Base-by-base conservation (phyloP, 2,113 vertebrate species). In the Glareola pratincola region DNA sequence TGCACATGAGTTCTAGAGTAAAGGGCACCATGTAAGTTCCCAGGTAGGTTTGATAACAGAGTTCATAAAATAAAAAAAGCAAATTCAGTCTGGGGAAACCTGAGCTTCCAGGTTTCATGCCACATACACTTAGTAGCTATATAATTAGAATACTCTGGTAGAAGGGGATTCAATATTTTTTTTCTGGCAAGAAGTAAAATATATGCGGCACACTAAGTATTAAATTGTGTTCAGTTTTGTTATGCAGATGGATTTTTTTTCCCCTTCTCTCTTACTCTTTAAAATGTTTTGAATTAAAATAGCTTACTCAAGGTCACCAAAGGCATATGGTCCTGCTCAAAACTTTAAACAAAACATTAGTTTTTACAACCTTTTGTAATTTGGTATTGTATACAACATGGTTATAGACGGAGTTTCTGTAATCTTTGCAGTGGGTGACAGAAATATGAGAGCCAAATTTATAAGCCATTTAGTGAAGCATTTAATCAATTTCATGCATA, bases 281-380 rank as follows among this genome's bases (percentile, higher is more conserved):
- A 97, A 98, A 98, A 98, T 98, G 98, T 98, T 98, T 98, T 98
- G 97, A 98, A 98, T 98, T 98, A 98, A 98, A 98, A 98, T 98
- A 98, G 98, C 98, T 98, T 98, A 98, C 98, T 98, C 98, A 98
- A 98, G 98, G 98, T 98, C 98, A 98, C 97, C 10, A 48, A 96
- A 98, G 97, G 98, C 98, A 98, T 98, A 98, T 98, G 98, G 98
- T 98, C 98, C 97, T 98, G 98, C 97, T 98, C 98, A 98, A 98
- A 98, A 98, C 98, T 98, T 98, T 98, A 98, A 98, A 98, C 98
- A 98, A 98, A 98, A 98, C 98, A 98, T 98, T 98, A 98, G 98
- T 98, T 98, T 98, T 98, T 98, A 98, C 98, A 98, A 98, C 98
- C 98, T 98, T 98, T 98, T 98, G 98, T 98, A 98, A 98, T 98